These are phyloP conservation scores for Aphelocoma coerulescens DNA, from an alignment of 2,113 vertebrate species.

Conservation along the genomic window DNA sequence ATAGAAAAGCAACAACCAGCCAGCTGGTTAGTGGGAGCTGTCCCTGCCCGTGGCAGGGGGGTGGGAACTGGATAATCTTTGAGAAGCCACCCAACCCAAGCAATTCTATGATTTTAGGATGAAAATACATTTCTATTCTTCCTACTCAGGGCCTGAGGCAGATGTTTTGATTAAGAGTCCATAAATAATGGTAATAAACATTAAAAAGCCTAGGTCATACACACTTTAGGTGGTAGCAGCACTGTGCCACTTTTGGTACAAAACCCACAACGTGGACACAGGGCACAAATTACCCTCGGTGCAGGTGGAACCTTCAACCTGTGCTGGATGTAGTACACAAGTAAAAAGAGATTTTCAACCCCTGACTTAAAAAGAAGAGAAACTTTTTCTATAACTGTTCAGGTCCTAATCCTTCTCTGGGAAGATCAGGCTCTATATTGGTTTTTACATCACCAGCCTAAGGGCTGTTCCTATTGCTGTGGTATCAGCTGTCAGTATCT, in stretches of 20 bases:
- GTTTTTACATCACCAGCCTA: neutral
- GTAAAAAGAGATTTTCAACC: neutral
- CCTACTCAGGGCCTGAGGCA: neutral
- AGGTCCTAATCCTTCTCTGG: neutral
- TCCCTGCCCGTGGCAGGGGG: neutral
- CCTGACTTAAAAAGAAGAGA: neutral
- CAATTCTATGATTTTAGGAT: neutral
- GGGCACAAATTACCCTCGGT: neutral
- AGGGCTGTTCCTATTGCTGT: neutral
- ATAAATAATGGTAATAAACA: neutral
- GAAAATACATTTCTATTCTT: neutral
- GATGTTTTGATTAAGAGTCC: neutral
- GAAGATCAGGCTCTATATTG: neutral
- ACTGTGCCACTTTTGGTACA: fast-evolving
- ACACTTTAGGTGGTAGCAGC: neutral
- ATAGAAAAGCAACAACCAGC: neutral
- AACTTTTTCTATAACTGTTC: neutral
- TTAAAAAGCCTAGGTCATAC: neutral
- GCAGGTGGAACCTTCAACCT: neutral
- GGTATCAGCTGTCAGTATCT: neutral
- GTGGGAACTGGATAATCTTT: neutral
- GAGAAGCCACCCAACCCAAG: neutral
- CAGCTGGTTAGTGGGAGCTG: neutral
- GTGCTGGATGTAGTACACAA: neutral
- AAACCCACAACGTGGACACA: fast-evolving